Evolutionary conservation across 2,888 invertebrate species (phyloP).

Genomic region (Yponomeuta plumbellus): DNA sequence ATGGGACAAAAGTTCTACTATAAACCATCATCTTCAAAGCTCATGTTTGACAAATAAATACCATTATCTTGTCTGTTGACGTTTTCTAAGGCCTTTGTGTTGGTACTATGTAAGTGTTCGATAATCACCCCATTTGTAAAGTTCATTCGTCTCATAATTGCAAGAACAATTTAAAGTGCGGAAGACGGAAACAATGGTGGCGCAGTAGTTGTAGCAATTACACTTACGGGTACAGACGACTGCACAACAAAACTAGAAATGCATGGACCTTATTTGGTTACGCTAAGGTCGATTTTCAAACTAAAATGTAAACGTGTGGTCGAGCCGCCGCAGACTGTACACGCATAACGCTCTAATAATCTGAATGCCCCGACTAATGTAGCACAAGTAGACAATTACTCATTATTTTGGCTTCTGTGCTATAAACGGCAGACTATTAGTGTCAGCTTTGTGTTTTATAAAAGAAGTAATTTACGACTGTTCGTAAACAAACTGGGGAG

Average conservation of each 20-base stretch:
- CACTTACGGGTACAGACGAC: neutral
- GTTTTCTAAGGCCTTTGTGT: neutral
- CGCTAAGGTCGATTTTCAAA: too few relatives aligned
- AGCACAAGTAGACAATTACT: neutral
- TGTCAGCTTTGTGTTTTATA: too few relatives aligned
- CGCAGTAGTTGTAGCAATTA: neutral
- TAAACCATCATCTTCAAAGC: too few relatives aligned
- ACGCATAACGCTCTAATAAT: neutral
- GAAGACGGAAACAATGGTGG: neutral
- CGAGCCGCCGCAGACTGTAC: too few relatives aligned
- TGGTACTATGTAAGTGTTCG: neutral
- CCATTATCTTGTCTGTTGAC: too few relatives aligned
- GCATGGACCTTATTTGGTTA: too few relatives aligned
- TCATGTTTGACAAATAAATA: too few relatives aligned
- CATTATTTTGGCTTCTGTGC: neutral
- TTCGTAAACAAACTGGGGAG: neutral
- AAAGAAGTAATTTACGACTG: neutral
- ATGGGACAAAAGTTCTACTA: too few relatives aligned
- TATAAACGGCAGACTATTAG: neutral
- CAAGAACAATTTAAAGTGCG: neutral
- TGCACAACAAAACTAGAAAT: too few relatives aligned
- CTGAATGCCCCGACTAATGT: neutral
- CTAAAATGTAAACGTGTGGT: too few relatives aligned
- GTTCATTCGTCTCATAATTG: neutral
- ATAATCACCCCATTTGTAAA: neutral